These are phyloP conservation scores for Scelioninae gen. 1 DNA, from an alignment of 2,888 invertebrate genomes.

Conservation along the genomic window DNA sequence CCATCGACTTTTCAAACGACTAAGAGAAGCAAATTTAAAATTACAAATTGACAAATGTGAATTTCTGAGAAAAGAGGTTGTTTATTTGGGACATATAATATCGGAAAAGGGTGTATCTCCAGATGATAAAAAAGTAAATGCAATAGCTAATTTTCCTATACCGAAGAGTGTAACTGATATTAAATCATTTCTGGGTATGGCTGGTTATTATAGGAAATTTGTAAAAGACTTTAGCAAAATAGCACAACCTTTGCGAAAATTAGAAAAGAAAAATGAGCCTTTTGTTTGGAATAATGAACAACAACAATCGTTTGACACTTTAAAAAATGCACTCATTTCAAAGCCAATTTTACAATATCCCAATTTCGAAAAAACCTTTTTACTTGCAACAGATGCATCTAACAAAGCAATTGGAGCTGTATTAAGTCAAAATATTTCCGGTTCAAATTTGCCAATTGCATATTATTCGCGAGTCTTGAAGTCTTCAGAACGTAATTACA, in stretches of 20 bases:
- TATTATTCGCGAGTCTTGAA: constrained; percentile 2
- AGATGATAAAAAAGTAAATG: constrained; percentile 63
- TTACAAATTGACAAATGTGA: too few relatives aligned
- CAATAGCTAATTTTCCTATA: constrained; percentile 66
- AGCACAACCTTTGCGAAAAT: neutral
- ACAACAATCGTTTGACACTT: neutral
- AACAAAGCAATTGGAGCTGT: constrained; percentile 52
- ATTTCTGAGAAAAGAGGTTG: too few relatives aligned
- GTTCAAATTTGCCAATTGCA: neutral
- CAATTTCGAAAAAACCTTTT: constrained; percentile 46
- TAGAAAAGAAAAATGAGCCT: neutral
- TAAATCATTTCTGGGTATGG: constrained; percentile 66
- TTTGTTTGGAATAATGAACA: neutral
- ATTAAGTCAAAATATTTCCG: neutral
- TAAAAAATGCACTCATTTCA: constrained; percentile 27
- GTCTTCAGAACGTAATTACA: constrained; percentile 2
- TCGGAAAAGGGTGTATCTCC: constrained; percentile 76
- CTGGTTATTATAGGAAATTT: constrained; percentile 67
- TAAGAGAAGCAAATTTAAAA: too few relatives aligned
- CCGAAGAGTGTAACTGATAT: constrained; percentile 66
- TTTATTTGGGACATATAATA: too few relatives aligned
- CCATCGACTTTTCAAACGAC: too few relatives aligned
- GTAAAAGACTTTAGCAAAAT: constrained; percentile 6
- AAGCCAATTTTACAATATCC: constrained; percentile 58
- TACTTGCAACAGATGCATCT: constrained; percentile 60